Conservation (phyloP, 1,140 invertebrate genomes). For the Panagrolaimus sp. region DNA sequence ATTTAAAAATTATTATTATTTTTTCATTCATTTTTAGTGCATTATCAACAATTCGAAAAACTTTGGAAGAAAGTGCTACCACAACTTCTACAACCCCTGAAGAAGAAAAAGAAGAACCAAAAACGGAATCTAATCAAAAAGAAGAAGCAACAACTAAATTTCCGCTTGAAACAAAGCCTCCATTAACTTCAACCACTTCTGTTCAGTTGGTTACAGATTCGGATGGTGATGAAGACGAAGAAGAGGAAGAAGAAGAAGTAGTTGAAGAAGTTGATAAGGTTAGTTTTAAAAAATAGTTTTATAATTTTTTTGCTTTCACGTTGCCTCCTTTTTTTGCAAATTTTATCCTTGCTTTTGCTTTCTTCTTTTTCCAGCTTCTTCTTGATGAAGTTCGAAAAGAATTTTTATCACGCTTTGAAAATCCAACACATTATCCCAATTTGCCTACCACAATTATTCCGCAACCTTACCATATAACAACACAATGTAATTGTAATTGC, state of each 20-base stretch:
- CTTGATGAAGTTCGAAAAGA: conserved; percentile 14
- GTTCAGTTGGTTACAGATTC: conserved; percentile 6
- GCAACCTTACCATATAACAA: background rate
- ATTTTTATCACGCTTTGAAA: background rate
- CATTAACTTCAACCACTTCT: background rate
- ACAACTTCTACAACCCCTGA: background rate
- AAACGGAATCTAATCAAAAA: background rate
- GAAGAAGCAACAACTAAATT: background rate
- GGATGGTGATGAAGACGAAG: background rate
- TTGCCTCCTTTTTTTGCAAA: background rate
- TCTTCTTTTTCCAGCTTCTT: background rate
- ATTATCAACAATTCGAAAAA: conserved; percentile 8
- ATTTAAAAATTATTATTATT: background rate
- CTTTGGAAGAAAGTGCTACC: background rate
- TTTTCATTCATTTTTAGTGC: conserved; percentile 3
- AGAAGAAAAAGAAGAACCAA: conserved; percentile 2
- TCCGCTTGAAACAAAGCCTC: no score
- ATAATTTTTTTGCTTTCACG: no score
- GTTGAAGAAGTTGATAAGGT: no score
- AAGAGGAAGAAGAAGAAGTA: no score
- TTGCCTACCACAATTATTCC: background rate
- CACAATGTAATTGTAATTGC: background rate
- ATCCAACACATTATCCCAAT: background rate
- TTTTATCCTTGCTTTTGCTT: background rate
- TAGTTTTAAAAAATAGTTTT: no score